Base-by-base conservation (phyloP, 2,888 invertebrate genomes). In the Sisyra nigra region DNA sequence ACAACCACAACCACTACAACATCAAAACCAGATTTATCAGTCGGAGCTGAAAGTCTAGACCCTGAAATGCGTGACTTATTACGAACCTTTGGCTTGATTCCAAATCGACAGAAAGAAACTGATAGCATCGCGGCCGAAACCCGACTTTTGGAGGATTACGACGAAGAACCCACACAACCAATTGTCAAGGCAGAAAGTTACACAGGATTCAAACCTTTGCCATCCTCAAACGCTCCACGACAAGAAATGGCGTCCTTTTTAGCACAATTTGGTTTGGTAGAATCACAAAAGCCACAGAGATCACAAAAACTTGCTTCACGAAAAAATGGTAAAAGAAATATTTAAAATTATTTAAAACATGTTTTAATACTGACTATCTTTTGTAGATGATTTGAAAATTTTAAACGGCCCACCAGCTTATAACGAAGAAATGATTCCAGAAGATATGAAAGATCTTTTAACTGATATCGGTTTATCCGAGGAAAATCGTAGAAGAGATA, bases 61-160 rank as follows among this genome's bases (percentile, higher is more conserved):
- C 61, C 63, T 7, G 63, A 63, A 32, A 64, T 64, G 63, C 55
- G 61, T 52, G 57, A 65, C 41, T 48, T 69, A 34, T 48, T 70
- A 9, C 60, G 63, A 54, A 61, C 55, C 41, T 64, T 68, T 49
- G 69, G 69, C 10, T 53, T 68, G 36, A 51, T 64, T 33, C 55
- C 57, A 9, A 51, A 58, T 49, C 53, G 55, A 8, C 54, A 56
- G 41, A 48, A 49, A 46, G 48, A 49, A 29, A 44, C 44, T 33
- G 24, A 24, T 7, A 24, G 24, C 7, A 24, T 24, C 24, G 24
- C 24, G 7, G 24, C 24, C 7, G 41, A 40, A 10, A 38, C 17
- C 35, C 17, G 40, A 35, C 18, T n/a, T 24, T 13, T 11, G 18
- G 31, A 40, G 40, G 35, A 30, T 18, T 29, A 41, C 14, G 17